Evolutionary conservation across 2,113 vertebrate genomes (phyloP), one percentile per base, ranked within the genome.

Genomic region (Pteruthius melanotis): DNA sequence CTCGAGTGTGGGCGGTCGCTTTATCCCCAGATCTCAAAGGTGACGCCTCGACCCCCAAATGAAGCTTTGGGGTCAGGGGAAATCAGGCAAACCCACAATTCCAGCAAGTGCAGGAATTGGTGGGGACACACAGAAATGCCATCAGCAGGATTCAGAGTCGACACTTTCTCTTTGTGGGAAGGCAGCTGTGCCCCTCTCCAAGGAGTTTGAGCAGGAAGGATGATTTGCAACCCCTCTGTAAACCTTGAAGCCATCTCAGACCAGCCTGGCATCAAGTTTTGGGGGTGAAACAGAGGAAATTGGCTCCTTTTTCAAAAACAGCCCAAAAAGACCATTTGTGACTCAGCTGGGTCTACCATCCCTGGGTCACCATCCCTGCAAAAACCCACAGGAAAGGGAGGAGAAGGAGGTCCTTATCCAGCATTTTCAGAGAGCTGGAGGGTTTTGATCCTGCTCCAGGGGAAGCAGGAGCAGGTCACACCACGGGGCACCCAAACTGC

Each of bases 41-140:
- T 18, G 74, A 40, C 28, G 21, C 13, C 42, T 8, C 2, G 0
- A 50, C 2, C 56, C 50, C 42, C 22, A 71, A 18, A 76, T 3
- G 31, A 50, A 85, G 60, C 15, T 42, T 76, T 17, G 9, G 15
- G 13, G 3, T 39, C 11, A 9, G n/a, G n/a, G 15, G 6, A 30
- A 35, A 63, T 9, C 39, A 33, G 66, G 22, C 66, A 76, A 91
- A 40, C 8, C 24, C n/a, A n/a, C n/a, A n/a, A n/a, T n/a, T n/a
- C n/a, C n/a, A n/a, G n/a, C n/a, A n/a, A n/a, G 30, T 7, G 12
- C 3, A 24, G 15, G 65, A 33, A 22, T 8, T 83, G 0, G 0
- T 0, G 31, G 52, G 10, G 45, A 28, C 63, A 56, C 30, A 12
- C 8, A 56, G 33, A 31, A 75, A 53, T 1, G 7, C 6, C 47